A percentile compares a stretch with the other conserved stretches of the same genome.
These are phyloP conservation scores for Acridotheres tristis DNA, from an alignment of 2,797 vertebrate genomes.

Conservation along the genomic window DNA sequence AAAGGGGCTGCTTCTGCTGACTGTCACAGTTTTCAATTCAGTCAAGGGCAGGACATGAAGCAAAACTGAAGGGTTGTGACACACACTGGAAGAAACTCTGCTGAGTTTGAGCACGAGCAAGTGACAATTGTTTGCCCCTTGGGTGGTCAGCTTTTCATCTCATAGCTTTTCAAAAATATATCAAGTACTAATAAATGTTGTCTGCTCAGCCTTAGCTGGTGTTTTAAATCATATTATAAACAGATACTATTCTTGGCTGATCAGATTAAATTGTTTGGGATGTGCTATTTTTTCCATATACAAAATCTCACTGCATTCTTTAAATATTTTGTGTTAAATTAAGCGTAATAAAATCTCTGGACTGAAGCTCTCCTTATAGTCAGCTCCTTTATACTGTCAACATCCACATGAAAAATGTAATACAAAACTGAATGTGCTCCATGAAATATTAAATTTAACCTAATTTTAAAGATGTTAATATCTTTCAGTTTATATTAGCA, in stretches of 20 bases:
- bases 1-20: background rate
- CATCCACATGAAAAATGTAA: background rate
- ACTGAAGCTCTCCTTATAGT: background rate
- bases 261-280: constrained; percentile 11
- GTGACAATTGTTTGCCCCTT: background rate
- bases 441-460: background rate
- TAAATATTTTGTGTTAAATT: background rate
- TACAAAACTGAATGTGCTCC: background rate
- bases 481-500: background rate
- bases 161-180: background rate
- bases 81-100: background rate
- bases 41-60: background rate
- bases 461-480: background rate
- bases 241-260: background rate
- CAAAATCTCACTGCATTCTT: background rate
- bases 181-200: background rate
- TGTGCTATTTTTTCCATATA: constrained; percentile 14
- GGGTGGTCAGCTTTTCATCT: constrained; percentile 5
- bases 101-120: background rate
- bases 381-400: background rate
- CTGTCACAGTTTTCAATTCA: background rate
- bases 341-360: background rate
- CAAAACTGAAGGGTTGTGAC: background rate
- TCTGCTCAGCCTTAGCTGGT: background rate
- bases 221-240: constrained; percentile 27